Base-by-base conservation (phyloP, 2,888 invertebrate species). In the Ecdyonurus torrentis region DNA sequence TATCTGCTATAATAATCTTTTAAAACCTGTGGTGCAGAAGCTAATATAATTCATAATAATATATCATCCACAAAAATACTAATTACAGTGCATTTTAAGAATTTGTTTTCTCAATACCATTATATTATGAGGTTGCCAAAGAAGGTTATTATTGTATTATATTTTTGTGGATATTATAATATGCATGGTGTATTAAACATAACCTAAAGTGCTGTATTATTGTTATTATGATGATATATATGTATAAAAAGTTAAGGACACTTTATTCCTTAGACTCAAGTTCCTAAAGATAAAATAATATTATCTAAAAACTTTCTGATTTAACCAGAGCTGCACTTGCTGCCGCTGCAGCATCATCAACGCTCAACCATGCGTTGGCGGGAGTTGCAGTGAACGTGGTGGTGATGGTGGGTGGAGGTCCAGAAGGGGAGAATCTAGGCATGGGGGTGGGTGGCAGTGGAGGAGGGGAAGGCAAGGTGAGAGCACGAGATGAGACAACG, bases 271-370 rank as follows among this genome's bases (percentile, higher is more conserved):
- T 55, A 10, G 55, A n/a, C 55, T 55, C 19, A 20, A 55, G n/a
- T 10, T 20, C 22, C 22, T 20, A 55, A 55, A 55, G n/a, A 55
- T 55, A 55, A 20, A 55, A 18, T 10, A 55, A 20, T 55, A 22
- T 37, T 37, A 5, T 15, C 74, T 70, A 78, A 71, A 78, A 78
- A 69, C 78, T 78, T 67, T 78, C 78, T 25, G 78, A 78, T 70
- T 78, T 78, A 67, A 78, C 75, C 66, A 78, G 74, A 67, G 72
- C 74, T 66, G 64, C 64, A 60, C 64, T 67, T 71, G 66, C 70
- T 70, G 66, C 73, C 70, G 71, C 73, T 71, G 67, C 74, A 68
- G 68, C 73, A 73, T 64, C 74, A 70, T 66, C 73, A 72, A 65
- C 73, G 69, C 69, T 72, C 73, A 69, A n/a, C 55, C 55, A 55